A percentile compares a stretch with the other conserved stretches of the same genome.
Evolutionary conservation across 1,140 invertebrate genomes (phyloP).

Genomic region (Aphaenogaster rudis): DNA sequence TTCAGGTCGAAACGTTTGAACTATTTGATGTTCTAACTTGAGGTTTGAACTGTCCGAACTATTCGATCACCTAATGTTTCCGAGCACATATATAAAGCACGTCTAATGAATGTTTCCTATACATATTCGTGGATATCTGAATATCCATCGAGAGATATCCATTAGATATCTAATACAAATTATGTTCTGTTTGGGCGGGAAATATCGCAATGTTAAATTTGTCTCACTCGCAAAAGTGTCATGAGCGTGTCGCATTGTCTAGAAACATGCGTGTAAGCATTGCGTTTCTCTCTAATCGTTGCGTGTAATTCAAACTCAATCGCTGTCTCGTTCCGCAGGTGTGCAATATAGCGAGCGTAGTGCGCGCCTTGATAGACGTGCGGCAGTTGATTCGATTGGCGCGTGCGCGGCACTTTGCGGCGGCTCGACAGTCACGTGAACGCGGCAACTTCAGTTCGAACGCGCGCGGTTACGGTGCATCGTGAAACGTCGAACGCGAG

Average conservation of each 20-base stretch:
- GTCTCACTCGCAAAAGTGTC: background rate
- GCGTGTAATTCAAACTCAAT: conserved; percentile 7
- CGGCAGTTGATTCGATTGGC: background rate
- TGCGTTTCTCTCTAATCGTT: background rate
- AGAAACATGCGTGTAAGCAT: conserved; percentile 9
- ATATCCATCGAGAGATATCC: too few species aligned
- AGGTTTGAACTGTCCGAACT: too few species aligned
- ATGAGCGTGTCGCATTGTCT: background rate
- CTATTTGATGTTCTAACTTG: too few species aligned
- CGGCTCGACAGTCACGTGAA: conserved; percentile 7
- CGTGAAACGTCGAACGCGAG: conserved; percentile 1
- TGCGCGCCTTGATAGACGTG: background rate
- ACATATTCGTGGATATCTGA: too few species aligned
- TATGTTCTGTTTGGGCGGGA: too few species aligned
- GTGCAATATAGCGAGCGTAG: background rate
- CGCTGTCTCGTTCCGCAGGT: background rate
- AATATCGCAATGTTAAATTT: too few species aligned
- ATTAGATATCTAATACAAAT: too few species aligned
- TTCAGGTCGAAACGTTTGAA: too few species aligned
- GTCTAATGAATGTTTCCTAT: too few species aligned
- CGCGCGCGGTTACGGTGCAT: conserved; percentile 36
- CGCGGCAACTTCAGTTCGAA: conserved; percentile 38
- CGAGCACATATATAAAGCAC: too few species aligned
- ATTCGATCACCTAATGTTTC: too few species aligned
- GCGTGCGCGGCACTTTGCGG: conserved; percentile 11